Percentiles rank a stretch among this genome's conserved stretches.
phyloP scores from a whole-genome alignment of 2,888 invertebrate species.

The Dryocosmus kuriphilus region DNA sequence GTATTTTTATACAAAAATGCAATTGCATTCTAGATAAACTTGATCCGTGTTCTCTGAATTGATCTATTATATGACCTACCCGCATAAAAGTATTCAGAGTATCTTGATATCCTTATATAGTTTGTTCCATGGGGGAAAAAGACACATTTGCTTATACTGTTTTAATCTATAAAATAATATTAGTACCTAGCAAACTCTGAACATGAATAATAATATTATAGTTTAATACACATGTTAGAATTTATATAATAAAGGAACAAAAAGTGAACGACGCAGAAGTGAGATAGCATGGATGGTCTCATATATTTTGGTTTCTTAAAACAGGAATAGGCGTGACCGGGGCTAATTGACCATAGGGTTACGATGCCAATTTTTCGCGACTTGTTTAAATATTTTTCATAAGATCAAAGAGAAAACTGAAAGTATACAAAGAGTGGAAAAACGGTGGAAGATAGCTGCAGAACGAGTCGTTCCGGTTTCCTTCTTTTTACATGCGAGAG shows the following conservation, averaged over 20 bases:
- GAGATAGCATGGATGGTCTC: too few species aligned
- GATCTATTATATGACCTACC: conserved; percentile 27
- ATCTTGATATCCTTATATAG: conserved; percentile 34
- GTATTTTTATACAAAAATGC: conserved; percentile 1
- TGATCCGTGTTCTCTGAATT: conserved; percentile 16
- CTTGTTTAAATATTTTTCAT: too few species aligned
- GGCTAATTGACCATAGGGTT: too few species aligned
- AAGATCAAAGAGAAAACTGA: conserved; percentile 17
- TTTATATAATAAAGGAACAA: background rate
- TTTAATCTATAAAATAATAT: background rate
- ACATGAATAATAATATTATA: too few species aligned
- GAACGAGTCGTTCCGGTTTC: conserved; percentile 65
- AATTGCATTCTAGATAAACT: background rate
- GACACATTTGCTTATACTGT: background rate
- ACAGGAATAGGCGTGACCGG: too few species aligned
- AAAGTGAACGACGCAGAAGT: too few species aligned
- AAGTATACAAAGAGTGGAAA: conserved; percentile 22
- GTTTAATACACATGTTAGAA: background rate
- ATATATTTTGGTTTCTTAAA: too few species aligned
- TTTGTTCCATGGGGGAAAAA: conserved; percentile 25
- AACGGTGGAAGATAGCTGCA: conserved; percentile 46
- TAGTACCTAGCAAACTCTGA: background rate
- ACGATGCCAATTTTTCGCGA: too few species aligned
- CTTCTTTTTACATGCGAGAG: conserved; percentile 51
- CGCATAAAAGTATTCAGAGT: conserved; percentile 29